Percentiles rank a stretch among this genome's conserved stretches.
phyloP scores from a whole-genome alignment of 2,113 vertebrate genomes.

The Oxyruncus cristatus region DNA sequence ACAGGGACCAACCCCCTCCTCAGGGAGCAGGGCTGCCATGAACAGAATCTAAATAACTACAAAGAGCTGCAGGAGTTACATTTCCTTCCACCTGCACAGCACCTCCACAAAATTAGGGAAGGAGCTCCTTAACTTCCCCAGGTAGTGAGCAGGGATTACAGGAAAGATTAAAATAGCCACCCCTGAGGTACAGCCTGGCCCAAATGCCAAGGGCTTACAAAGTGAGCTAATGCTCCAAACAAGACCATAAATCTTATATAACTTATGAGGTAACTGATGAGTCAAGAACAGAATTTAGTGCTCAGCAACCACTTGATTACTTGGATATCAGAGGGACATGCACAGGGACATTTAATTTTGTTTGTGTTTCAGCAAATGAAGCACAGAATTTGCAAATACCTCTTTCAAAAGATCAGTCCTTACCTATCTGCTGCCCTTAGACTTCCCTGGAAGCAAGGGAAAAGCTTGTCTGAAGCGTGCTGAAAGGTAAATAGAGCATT shows the following conservation, averaged over 20 bases:
- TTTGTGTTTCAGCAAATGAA: background rate
- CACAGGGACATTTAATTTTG: background rate
- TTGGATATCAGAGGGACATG: background rate
- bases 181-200: constrained; percentile 1
- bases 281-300: constrained; percentile 24
- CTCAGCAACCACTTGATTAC: background rate
- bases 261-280: background rate
- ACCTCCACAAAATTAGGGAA: background rate
- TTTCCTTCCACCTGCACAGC: background rate
- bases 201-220: constrained; percentile 44
- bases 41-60: background rate
- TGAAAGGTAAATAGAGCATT: background rate
- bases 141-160: background rate
- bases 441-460: background rate
- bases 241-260: background rate
- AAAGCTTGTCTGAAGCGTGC: background rate
- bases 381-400: background rate
- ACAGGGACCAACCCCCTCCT: background rate
- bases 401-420: background rate
- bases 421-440: background rate
- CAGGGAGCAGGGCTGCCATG: background rate
- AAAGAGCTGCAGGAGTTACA: background rate
- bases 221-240: constrained; percentile 62
- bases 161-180: constrained; percentile 5
- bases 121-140: background rate